Evolutionary conservation across 1,140 invertebrate genomes (phyloP).

Genomic region (Pantala flavescens): DNA sequence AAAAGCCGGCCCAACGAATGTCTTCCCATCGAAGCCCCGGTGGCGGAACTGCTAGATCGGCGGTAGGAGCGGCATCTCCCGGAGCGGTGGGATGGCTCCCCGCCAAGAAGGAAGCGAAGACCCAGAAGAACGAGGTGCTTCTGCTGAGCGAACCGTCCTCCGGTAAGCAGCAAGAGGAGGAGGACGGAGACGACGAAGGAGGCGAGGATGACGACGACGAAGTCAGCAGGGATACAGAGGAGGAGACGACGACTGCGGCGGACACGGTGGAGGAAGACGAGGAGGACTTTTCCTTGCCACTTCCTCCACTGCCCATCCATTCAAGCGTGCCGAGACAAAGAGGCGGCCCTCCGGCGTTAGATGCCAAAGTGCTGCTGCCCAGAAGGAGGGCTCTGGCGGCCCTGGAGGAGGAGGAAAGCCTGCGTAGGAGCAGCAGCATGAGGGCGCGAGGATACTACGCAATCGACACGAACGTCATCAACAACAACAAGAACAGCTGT

Average conservation of each 20-base stretch:
- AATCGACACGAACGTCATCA: not conserved
- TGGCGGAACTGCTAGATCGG: not conserved
- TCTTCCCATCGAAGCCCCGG: not conserved
- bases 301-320: not conserved
- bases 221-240: not conserved
- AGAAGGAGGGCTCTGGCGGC: not conserved
- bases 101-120: not conserved
- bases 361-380: not conserved
- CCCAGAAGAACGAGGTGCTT: constrained; percentile 2
- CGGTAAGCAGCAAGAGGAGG: not conserved
- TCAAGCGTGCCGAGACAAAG: not conserved
- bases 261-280: not conserved
- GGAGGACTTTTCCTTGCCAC: not conserved
- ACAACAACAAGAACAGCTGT: constrained; percentile 9
- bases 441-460: not conserved
- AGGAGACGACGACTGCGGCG: not conserved
- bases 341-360: not conserved
- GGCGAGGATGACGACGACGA: not conserved
- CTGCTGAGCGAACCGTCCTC: not conserved
- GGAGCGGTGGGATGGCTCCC: not conserved
- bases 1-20: not conserved
- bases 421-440: not conserved
- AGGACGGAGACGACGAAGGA: not conserved
- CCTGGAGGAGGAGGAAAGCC: not conserved
- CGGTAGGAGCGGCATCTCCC: not conserved